Base-by-base conservation (phyloP, 2,113 vertebrate genomes). In the Bujurquina vittata region DNA sequence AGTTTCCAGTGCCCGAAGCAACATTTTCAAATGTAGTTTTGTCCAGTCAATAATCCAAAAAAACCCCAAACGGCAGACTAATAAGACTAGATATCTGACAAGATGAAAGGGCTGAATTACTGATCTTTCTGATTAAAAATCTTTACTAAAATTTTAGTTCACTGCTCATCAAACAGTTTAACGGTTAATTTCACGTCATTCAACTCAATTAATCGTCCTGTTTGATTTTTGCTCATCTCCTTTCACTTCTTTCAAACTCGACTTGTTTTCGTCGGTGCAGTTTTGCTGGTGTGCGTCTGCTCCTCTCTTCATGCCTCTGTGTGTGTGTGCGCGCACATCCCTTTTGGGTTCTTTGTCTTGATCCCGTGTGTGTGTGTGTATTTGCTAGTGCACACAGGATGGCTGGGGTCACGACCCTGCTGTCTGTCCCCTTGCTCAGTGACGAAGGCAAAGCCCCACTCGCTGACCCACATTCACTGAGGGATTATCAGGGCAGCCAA, bases 391-490 rank as follows among this genome's bases (percentile, higher is more conserved):
- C 35, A 20, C 2, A 55, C 31, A 11, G 63, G 84, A 75, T 61
- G 88, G 40, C 85, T 67, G 83, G 85, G 88, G 89, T 93, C 80
- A 65, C 3, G 76, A 93, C 92, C 87, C 76, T 57, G 46, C 89
- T 95, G 93, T 92, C 91, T 94, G 91, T 90, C 80, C 87, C 83
- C 85, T 90, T n/a, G 61, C 86, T 91, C 91, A 90, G 92, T 89
- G 92, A 92, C 80, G 87, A 86, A 90, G 88, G 84, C 83, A 83
- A 91, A 90, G 85, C 89, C 89, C 85, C 72, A 62, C 82, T 90
- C 83, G n/a, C 83, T 94, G 94, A 95, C 93, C 95, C 90, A 93
- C 89, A 92, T 94, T 92, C 89, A 93, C 69, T 81, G 75, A 88
- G 84, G 93, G 92, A 94, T 95, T 94, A 94, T 80, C 55, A 57